Base-by-base conservation (phyloP, 2,888 invertebrate genomes). In the Hybos culiciformis region DNA sequence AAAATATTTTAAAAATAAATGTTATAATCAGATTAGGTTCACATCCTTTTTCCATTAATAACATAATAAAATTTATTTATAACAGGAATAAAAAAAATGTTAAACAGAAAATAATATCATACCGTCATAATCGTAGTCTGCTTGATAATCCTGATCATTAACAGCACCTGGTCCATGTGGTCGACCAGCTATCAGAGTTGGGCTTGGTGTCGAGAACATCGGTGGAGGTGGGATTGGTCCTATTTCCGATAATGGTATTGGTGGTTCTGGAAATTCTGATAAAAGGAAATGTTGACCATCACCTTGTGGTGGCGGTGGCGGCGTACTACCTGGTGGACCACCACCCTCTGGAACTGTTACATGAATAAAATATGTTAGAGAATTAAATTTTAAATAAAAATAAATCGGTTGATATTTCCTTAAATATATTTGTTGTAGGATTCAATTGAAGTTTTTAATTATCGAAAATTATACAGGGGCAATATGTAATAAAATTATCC, bases 141-240 rank as follows among this genome's bases (percentile, higher is more conserved):
- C n/a, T 55, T 62, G 63, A 54, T 63, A 64, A 49, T 63, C 63
- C 56, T 63, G 62, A 58, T 62, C 62, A 50, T 62, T 60, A 47
- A 61, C 56, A 48, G 62, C 61, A 53, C 64, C 65, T 50, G 65
- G 65, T 48, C 66, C 66, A 54, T 70, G 69, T 49, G 66, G 65
- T 52, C 70, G 73, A 56, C 73, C 70, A 51, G 70, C 67, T 49
- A 75, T 68, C 54, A 81, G 69, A 50, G 72, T 74, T 51, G 83
- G 84, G 67, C 82, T 84, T 52, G 84, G 84, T 56, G 88, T 87
- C 68, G 87, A 87, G 75, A 92, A 91, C 91, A 92, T 92, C 53
- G 91, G 91, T 58, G 91, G 91, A 57, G 91, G 91, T 59, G 87
- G 86, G 66, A 87, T 87, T 52, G 90, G 91, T 50, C 91, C 91